Evolutionary conservation across 92 coral and sea anemone species (phyloP).

Genomic region (Isaurus tuberculatus): DNA sequence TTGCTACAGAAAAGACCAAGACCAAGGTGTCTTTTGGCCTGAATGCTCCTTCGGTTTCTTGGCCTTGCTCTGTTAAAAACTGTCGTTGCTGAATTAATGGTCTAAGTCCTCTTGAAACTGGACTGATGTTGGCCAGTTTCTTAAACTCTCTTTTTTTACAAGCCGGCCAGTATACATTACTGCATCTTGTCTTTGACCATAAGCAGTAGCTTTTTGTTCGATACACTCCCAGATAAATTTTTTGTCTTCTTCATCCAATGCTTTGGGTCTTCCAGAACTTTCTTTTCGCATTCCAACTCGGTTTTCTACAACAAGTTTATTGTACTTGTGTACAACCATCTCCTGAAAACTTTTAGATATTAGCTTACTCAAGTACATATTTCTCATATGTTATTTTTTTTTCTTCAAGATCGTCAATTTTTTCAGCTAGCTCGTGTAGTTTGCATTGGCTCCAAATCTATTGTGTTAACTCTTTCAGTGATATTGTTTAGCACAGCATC

Average conservation of each 20-base stretch:
- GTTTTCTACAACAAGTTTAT: constrained; percentile 6
- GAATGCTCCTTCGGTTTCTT: constrained; percentile 27
- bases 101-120: constrained; percentile 1
- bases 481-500: neutral
- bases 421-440: neutral
- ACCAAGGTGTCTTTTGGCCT: constrained; percentile 44
- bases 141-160: constrained; percentile 19
- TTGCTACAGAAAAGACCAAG: constrained; percentile 44
- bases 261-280: constrained; percentile 14
- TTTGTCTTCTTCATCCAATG: constrained; percentile 36
- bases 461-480: neutral
- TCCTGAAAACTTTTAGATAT: neutral
- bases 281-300: constrained; percentile 34
- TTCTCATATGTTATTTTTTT: constrained; percentile 1
- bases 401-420: constrained; percentile 14
- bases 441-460: constrained; percentile 17
- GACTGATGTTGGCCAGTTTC: constrained; percentile 23
- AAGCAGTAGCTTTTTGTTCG: constrained; percentile 32
- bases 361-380: neutral
- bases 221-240: constrained; percentile 25
- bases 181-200: constrained; percentile 36
- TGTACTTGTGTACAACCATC: constrained; percentile 34
- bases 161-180: constrained; percentile 8
- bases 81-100: constrained; percentile 34
- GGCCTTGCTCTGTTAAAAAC: constrained; percentile 30